A percentile compares a stretch with the other conserved stretches of the same genome.
These are phyloP conservation scores for Arctia plantaginis DNA, from an alignment of 2,888 invertebrate species.

Conservation along the genomic window DNA sequence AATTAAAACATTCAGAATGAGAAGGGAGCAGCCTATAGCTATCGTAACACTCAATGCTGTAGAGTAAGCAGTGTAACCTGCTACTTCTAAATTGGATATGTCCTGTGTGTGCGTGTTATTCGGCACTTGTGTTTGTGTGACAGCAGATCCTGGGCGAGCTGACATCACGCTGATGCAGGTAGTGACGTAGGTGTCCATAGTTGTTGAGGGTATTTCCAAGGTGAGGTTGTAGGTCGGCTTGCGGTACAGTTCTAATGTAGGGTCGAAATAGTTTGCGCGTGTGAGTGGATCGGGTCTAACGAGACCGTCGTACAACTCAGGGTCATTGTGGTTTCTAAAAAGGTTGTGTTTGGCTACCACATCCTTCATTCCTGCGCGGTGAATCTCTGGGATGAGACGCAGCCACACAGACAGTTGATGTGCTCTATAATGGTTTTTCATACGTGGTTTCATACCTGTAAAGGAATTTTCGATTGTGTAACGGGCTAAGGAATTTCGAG, in stretches of 20 bases:
- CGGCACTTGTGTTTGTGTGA: constrained; percentile 76
- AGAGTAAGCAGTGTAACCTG: constrained; percentile 91
- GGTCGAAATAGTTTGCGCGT: constrained; percentile 88
- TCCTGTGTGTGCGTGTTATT: constrained; percentile 91
- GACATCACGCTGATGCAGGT: constrained; percentile 91
- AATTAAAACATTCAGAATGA: constrained; percentile 93
- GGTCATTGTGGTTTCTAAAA: constrained; percentile 95
- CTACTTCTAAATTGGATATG: constrained; percentile 92
- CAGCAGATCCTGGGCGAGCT: constrained; percentile 86
- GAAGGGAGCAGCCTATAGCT: constrained; percentile 92
- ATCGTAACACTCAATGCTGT: constrained; percentile 92
- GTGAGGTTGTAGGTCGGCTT: constrained; percentile 87
- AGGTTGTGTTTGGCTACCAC: constrained; percentile 95
- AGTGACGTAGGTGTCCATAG: constrained; percentile 89
- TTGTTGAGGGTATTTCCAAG: constrained; percentile 82
- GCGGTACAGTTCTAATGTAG: constrained; percentile 88
- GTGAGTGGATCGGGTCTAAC: constrained; percentile 94
- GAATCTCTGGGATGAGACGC: constrained; percentile 96
- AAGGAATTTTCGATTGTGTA: constrained; percentile 67
- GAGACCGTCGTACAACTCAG: constrained; percentile 95
- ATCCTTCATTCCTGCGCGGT: constrained; percentile 95
- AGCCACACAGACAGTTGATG: constrained; percentile 98
- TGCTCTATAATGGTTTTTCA: constrained; percentile 98
- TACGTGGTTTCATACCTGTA: constrained; percentile 96
- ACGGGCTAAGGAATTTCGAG: constrained; percentile 54